phyloP scores from a whole-genome alignment of 2,113 vertebrate genomes.

The Phaetusa simplex region DNA sequence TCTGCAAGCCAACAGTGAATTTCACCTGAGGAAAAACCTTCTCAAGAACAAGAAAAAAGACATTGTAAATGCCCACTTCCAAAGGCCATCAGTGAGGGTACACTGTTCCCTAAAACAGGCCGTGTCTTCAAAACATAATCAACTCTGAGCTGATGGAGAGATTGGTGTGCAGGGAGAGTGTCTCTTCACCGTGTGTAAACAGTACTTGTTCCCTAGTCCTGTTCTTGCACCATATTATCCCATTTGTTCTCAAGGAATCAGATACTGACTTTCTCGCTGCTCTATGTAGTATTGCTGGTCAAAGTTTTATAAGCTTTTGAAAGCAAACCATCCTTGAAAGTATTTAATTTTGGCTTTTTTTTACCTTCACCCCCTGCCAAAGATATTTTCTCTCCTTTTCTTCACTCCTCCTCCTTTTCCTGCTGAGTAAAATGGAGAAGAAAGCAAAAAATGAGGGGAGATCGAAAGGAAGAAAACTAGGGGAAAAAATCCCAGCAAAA shows the following conservation, averaged over 20 bases:
- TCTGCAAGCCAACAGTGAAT: background rate
- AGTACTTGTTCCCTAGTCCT: background rate
- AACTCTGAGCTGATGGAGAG: background rate
- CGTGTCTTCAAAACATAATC: rapidly evolving
- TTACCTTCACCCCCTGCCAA: background rate
- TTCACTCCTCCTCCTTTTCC: background rate
- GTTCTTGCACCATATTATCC: background rate
- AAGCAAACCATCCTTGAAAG: background rate
- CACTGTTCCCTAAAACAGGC: background rate
- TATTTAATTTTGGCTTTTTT: background rate
- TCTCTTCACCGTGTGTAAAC: background rate
- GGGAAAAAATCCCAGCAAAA: background rate
- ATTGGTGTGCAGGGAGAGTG: background rate
- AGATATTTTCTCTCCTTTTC: background rate
- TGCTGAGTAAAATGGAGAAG: background rate
- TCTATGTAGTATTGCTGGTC: background rate
- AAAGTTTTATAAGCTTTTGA: background rate
- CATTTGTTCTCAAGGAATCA: background rate
- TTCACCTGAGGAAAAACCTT: background rate
- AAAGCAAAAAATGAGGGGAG: background rate
- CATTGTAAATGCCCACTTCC: background rate
- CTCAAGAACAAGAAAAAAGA: background rate
- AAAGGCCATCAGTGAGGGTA: background rate
- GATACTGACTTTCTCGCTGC: background rate
- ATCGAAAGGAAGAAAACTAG: background rate